Evolutionary conservation across 2,888 invertebrate genomes (phyloP), one percentile per base, ranked within the genome.

Genomic region (Nymphalis c-album): DNA sequence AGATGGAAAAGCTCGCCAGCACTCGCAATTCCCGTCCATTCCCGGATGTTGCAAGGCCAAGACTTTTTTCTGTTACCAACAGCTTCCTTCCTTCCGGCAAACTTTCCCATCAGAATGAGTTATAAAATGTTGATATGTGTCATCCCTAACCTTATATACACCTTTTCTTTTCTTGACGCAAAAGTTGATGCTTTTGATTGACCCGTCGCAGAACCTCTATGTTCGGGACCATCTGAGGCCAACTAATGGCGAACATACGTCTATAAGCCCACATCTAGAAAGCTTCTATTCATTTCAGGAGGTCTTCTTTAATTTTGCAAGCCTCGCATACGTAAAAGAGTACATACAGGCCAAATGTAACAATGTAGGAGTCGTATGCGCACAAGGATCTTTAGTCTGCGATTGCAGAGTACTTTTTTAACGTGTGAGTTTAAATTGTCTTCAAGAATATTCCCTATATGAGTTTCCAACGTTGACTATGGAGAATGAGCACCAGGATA

Each of bases 191-290:
- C n/a, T n/a, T n/a, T n/a, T n/a, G n/a, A n/a, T 59, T 18, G 20
- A 53, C 64, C 0, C n/a, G 20, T 40, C 58, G 57, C 13, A 62
- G 57, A 46, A 55, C 48, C 18, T 62, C 67, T 17, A 7, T 50
- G 48, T 58, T 59, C n/a, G 58, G 18, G 13, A 62, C 51, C 18
- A 26, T 58, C 22, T 63, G 48, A 22, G 59, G 63, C 67, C 59
- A 63, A 48, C 40, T 63, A 20, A 67, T 67, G 51, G 67, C 63
- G 50, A 67, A 51, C 59, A 67, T 63, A 20, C 67, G 48, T 35
- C 67, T 63, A 31, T 63, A 66, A 31, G 66, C 53, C 61, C 45
- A 45, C n/a, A n/a, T n/a, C n/a, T n/a, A n/a, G n/a, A n/a, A 66
- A 3, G 61, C 35, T 66, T 60, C 66, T 35, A 48, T 47, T 48